phyloP scores from a whole-genome alignment of 92 coral and sea anemone species.

The Phenganax stokvisi region DNA sequence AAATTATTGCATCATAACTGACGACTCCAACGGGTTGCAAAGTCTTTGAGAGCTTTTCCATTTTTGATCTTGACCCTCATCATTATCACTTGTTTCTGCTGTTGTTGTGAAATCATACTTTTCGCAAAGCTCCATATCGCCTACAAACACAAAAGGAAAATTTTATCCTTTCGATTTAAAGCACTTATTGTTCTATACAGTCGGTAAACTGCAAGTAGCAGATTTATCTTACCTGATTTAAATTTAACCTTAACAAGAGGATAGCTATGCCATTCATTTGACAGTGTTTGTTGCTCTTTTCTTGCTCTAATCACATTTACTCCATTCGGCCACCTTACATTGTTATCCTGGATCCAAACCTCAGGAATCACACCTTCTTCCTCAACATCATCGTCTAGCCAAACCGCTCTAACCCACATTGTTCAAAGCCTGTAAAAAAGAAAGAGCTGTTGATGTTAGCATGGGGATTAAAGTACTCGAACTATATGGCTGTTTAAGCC shows the following conservation, averaged over 20 bases:
- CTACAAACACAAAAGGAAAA: background rate
- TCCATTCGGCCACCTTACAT: slow-evolving; percentile 19
- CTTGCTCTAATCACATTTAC: background rate
- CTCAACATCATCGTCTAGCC: slow-evolving; percentile 1
- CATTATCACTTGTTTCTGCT: background rate
- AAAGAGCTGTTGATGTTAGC: background rate
- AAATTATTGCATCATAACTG: too few species aligned
- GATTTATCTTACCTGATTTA: background rate
- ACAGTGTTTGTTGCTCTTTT: background rate
- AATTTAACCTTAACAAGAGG: background rate
- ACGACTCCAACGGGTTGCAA: too few species aligned
- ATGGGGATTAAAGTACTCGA: background rate
- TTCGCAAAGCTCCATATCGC: background rate
- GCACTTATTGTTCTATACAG: too few species aligned
- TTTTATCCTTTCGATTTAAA: too few species aligned
- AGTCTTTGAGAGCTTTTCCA: background rate
- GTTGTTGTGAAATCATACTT: background rate
- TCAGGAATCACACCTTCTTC: slow-evolving; percentile 18
- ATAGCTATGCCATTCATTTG: background rate
- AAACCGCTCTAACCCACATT: slow-evolving; percentile 20
- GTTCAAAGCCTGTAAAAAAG: background rate
- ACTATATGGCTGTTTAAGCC: background rate
- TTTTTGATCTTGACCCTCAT: background rate
- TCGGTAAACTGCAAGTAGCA: too few species aligned
- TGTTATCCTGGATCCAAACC: slow-evolving; percentile 11